phyloP scores from a whole-genome alignment of 2,113 vertebrate species.

The Cercocebus atys region DNA sequence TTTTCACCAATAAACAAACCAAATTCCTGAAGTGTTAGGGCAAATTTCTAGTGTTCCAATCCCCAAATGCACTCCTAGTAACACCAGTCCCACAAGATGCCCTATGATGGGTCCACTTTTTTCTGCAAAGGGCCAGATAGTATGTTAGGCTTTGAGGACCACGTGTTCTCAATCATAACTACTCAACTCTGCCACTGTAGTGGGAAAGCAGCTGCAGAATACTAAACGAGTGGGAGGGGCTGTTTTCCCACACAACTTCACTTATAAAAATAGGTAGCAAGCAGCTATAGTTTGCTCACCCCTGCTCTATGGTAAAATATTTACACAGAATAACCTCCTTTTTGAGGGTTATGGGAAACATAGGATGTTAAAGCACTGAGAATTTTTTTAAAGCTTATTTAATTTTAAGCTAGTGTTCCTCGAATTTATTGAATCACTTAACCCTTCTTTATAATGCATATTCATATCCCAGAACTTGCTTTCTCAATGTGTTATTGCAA shows the following conservation, averaged over 20 bases:
- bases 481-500: not conserved
- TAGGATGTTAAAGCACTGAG: not conserved
- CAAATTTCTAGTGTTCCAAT: not conserved
- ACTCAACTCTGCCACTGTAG: not conserved
- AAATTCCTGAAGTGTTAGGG: not conserved
- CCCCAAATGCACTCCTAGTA: not conserved
- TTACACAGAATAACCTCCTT: not conserved
- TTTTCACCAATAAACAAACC: not conserved
- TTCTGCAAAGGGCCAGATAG: not conserved
- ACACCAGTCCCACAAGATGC: no score
- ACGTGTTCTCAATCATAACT: not conserved
- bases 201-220: not conserved
- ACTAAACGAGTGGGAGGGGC: not conserved
- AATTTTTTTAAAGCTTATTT: not conserved
- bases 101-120: not conserved
- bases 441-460: not conserved
- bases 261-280: not conserved
- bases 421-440: not conserved
- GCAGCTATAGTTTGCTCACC: not conserved
- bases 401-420: slow-evolving; percentile 29
- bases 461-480: not conserved
- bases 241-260: not conserved
- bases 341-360: not conserved
- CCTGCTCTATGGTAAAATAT: not conserved
- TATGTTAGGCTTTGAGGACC: not conserved